These are phyloP conservation scores for Ceuthmochares aereus DNA, from an alignment of 2,113 vertebrate species.

Conservation along the genomic window DNA sequence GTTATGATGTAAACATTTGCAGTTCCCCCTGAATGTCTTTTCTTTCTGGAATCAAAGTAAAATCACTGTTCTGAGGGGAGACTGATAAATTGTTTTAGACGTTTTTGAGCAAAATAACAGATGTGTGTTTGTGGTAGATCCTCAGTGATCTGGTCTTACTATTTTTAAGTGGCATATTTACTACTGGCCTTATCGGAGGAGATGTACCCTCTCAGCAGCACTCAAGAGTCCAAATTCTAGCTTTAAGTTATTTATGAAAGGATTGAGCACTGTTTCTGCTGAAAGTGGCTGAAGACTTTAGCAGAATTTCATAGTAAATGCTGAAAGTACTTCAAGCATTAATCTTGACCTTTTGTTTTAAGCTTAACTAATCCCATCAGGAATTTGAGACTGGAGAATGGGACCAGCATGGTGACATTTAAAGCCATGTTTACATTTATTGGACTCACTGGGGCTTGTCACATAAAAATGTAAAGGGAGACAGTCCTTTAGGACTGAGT, in stretches of 20 bases:
- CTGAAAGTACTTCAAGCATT: not conserved
- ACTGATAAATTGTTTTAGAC: not conserved
- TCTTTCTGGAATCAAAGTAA: not conserved
- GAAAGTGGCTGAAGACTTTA: not conserved
- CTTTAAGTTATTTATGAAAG: not conserved
- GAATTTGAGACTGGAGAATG: not conserved
- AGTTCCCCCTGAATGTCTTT: constrained; percentile 9
- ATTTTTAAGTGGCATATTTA: constrained; percentile 21
- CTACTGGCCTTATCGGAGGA: constrained; percentile 11
- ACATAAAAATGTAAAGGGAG: not conserved
- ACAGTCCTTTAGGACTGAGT: not conserved
- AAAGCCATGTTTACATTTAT: not conserved
- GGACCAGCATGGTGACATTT: not conserved
- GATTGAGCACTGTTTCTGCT: not conserved
- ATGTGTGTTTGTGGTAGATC: constrained; percentile 8
- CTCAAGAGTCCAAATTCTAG: not conserved
- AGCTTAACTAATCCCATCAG: not conserved
- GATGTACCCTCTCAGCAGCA: not conserved
- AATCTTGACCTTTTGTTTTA: not conserved
- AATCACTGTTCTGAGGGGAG: not conserved
- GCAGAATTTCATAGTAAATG: not conserved
- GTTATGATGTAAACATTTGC: constrained; percentile 65
- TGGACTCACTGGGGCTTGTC: not conserved
- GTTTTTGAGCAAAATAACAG: not conserved
- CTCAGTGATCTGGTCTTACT: not conserved